Base-by-base conservation (phyloP, 2,888 invertebrate species). In the Acronicta leporina region DNA sequence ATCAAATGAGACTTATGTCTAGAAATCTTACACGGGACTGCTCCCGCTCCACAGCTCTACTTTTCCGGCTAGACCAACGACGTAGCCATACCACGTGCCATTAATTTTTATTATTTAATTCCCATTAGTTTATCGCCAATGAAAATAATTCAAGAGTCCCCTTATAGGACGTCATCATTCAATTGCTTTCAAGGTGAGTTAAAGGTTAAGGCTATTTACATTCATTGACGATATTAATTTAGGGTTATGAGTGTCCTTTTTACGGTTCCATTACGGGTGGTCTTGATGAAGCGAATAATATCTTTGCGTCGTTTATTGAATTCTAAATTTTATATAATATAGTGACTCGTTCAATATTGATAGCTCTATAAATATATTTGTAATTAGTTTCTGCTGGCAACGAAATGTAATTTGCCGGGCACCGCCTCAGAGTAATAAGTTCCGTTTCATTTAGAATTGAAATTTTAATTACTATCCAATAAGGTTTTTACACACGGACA, bases 141-240 rank as follows among this genome's bases (percentile, higher is more conserved):
- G 45, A 62, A 41, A 67, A 63, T 71, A 68, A 81, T 77, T 72
- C 57, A 64, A 70, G 63, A 68, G 77, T 79, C 57, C 74, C 70
- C 33, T 70, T 74, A 57, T 64, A 63, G 70, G 46, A 65, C 35
- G 53, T 63, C 58, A 79, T 84, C 76, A 81, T 81, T 75, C 80
- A 82, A 81, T 84, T 80, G 62, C 61, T 60, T 72, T 69, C 76
- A 76, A 80, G 76, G 83, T 77, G 49, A 76, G 65, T 52, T 61
- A 60, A 79, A 81, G 75, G 78, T 78, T 56, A 75, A 79, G 78
- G 81, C 68, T 57, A 52, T 63, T 61, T 40, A 47, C 49, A 56
- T 57, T 59, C 14, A 75, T 53, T 65, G 52, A 44, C 56, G 33
- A 45, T 63, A 68, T 69, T 61, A 44, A 64, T 75, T 70, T 45